Conservation (phyloP, 2,888 invertebrate genomes). For the Clistopyga incitator region DNA sequence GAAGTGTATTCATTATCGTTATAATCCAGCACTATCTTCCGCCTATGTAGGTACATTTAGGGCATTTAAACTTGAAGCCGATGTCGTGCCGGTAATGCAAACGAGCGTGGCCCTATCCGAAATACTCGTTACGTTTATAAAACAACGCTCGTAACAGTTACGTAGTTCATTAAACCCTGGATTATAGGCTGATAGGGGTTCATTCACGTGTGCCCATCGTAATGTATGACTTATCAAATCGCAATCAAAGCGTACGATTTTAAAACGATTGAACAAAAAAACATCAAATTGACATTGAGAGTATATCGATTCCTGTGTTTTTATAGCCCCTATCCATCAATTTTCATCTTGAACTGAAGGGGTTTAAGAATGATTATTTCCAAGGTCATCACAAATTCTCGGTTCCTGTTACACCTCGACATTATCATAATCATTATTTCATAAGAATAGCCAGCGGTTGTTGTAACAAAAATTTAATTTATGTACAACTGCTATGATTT, state of each 20-base stretch:
- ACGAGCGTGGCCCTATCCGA: slow-evolving; percentile 16
- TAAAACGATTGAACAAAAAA: neutral
- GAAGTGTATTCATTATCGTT: slow-evolving; percentile 41
- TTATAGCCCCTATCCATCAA: neutral
- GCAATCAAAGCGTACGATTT: neutral
- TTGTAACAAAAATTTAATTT: neutral
- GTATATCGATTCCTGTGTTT: neutral
- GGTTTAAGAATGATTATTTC: too few species aligned
- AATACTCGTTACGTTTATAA: slow-evolving; percentile 43
- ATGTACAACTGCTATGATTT: too few species aligned
- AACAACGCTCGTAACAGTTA: slow-evolving; percentile 31
- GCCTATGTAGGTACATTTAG: neutral
- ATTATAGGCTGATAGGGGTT: slow-evolving; percentile 18
- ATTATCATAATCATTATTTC: neutral
- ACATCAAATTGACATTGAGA: neutral
- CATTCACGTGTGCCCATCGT: neutral
- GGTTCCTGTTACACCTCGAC: neutral
- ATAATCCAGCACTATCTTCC: slow-evolving; percentile 31
- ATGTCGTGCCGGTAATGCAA: slow-evolving; percentile 11
- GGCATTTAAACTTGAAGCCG: slow-evolving; percentile 36
- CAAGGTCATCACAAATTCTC: too few species aligned
- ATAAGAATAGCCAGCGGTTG: neutral
- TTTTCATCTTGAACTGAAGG: neutral
- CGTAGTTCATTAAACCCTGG: slow-evolving; percentile 4
- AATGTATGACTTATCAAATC: slow-evolving; percentile 11